These are phyloP conservation scores for Leptodactylus fuscus DNA, from an alignment of 2,113 vertebrate species.

Conservation along the genomic window DNA sequence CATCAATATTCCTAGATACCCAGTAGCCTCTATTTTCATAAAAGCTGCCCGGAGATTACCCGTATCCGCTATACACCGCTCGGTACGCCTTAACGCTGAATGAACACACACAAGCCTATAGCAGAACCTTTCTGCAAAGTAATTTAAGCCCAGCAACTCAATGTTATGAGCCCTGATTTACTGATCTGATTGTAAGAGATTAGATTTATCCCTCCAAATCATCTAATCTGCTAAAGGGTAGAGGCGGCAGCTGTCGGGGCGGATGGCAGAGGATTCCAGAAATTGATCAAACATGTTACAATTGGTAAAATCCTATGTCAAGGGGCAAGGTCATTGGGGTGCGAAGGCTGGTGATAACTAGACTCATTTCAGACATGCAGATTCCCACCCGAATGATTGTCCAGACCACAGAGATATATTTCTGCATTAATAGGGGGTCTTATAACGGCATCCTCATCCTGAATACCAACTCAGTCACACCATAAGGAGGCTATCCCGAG, in stretches of 20 bases:
- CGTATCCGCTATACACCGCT: neutral
- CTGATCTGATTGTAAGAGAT: constrained; percentile 58
- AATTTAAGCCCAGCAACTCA: constrained; percentile 36
- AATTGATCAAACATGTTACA: constrained; percentile 34
- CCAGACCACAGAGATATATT: neutral
- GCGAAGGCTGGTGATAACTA: neutral
- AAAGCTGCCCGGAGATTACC: neutral
- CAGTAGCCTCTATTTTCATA: neutral
- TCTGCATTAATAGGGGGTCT: neutral
- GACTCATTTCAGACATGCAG: neutral
- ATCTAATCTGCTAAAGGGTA: constrained; percentile 43
- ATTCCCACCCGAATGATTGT: neutral
- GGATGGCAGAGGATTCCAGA: neutral
- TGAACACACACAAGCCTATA: neutral
- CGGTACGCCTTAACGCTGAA: neutral
- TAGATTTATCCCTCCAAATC: constrained; percentile 54
- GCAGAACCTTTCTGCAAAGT: neutral
- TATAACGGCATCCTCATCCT: neutral
- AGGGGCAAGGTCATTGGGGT: neutral
- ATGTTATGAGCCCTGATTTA: constrained; percentile 45
- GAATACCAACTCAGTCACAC: neutral
- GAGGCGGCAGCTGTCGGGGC: constrained; percentile 34
- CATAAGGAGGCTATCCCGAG: too few relatives aligned
- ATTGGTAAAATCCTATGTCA: neutral
- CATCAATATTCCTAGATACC: neutral